Conservation (phyloP, 1,140 invertebrate genomes). For the Bombus difficillimus region DNA sequence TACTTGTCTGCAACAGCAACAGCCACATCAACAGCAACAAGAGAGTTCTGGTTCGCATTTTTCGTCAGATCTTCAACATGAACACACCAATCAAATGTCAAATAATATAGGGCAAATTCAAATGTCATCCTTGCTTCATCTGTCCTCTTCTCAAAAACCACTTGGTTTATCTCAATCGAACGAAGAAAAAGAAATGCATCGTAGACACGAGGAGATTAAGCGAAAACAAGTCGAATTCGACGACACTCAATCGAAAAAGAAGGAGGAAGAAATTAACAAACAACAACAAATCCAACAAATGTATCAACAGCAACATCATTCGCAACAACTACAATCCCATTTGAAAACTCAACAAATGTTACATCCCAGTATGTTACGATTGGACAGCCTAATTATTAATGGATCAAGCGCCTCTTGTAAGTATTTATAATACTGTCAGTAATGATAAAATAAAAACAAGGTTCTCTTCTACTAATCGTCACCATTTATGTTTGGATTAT, state of each 20-base stretch:
- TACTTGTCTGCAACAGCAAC: neutral
- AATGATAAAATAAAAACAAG: neutral
- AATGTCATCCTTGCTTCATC: constrained; percentile 48
- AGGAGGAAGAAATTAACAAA: constrained; percentile 82
- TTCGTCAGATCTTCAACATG: constrained; percentile 33
- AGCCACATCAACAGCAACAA: constrained; percentile 8
- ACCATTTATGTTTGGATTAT: neutral
- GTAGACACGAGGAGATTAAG: constrained; percentile 84
- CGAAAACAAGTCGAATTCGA: constrained; percentile 82
- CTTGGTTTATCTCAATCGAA: constrained; percentile 53
- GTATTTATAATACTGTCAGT: constrained; percentile 11
- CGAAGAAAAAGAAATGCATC: constrained; percentile 82
- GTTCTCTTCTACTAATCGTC: no score
- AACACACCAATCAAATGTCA: constrained; percentile 43
- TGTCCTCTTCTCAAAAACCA: constrained; percentile 69
- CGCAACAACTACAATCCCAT: constrained; percentile 71
- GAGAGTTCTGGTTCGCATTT: constrained; percentile 44
- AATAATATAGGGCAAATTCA: constrained; percentile 33
- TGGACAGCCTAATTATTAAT: constrained; percentile 84
- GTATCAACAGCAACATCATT: constrained; percentile 74
- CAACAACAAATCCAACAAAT: constrained; percentile 74
- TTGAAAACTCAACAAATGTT: constrained; percentile 71
- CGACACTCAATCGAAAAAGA: constrained; percentile 75
- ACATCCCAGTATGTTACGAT: constrained; percentile 80
- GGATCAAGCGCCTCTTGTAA: constrained; percentile 78